Base-by-base conservation (phyloP, 2,113 vertebrate species). In the Erpornis zantholeuca region DNA sequence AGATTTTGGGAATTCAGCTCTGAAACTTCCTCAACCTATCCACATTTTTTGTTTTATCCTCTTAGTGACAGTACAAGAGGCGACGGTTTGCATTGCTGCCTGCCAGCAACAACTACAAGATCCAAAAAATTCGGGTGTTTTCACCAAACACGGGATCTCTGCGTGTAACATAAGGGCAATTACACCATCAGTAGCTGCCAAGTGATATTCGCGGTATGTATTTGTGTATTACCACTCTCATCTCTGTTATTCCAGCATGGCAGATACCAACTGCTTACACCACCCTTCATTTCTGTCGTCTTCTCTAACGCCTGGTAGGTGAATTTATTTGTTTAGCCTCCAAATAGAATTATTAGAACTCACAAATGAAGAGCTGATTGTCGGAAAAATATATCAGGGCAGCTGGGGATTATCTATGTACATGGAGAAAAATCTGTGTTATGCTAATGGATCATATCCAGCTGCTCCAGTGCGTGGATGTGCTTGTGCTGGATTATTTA, bases 271-370 rank as follows among this genome's bases (percentile, higher is more conserved):
- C 79, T 66, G 84, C 24, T 84, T 56, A 84, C 13, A 17, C 18
- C 33, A 22, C 1, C 2, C 28, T 61, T 23, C 36, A 72, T 65
- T 91, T 87, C 86, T 79, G 57, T 15, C 52, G 2, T 42, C n/a
- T 63, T 52, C 66, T 86, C 36, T 57, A 38, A 70, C 15, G 63
- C 49, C 68, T 63, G 63, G 2, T 29, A 71, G 44, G 49, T 86
- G 19, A 35, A 81, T 94, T 92, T 92, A 83, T 86, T 93, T 78
- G 17, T 84, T 94, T 49, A 86, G 49, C n/a, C 40, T 91, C 65
- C 54, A n/a, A 87, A 82, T 1, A 87, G 42, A 79, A 57, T 87
- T 84, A 82, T 57, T 76, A 72, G 40, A 91, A 79, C 44, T 85
- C 49, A 78, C 59, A 88, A 88, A 82, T 82, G n/a, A 78, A 40